Base-by-base conservation (phyloP, 2,113 vertebrate genomes). In the Spheniscus mendiculus region DNA sequence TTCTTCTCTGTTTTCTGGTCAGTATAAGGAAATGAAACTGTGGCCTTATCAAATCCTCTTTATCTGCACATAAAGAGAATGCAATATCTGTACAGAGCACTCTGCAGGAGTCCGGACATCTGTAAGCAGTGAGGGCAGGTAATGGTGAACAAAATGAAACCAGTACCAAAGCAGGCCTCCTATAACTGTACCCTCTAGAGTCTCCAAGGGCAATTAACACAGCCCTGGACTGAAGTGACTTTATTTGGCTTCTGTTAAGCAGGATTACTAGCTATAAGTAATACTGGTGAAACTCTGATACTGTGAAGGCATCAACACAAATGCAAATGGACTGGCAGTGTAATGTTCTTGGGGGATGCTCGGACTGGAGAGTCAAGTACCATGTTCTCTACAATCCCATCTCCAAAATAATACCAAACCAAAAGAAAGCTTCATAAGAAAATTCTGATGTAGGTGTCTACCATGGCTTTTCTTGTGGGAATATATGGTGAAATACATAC, bases 1-100 rank as follows among this genome's bases (percentile, higher is more conserved):
- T 94, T 91, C 27, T 80, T 82, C n/a, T 76, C 36, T 83, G 21
- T 76, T 89, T 94, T 82, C 83, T 89, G 84, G 58, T 93, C 53
- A 53, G 61, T 65, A 9, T 34, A 69, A 71, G 53, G 77, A 95
- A 87, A 82, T 45, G 21, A 87, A 92, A 79, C 17, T 58, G 38
- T 79, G 52, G 34, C 81, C 53, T 85, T 53, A 62, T 76, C 70
- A 76, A 82, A 74, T 78, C 9, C 9, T 53, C 67, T 81, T 82
- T 83, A 59, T 85, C 47, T 90, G 70, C 30, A 49, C 10, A 40
- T 50, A 49, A 58, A 93, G 40, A 61, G 30, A 87, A 40, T 10
- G 15, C 5, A 32, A 0, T 45, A 47, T 77, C 50, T 55, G 42
- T 58, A 62, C 47, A 83, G 55, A 71, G 14, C n/a, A 55, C 32